These are phyloP conservation scores for Condylura cristata DNA, from an alignment of 2,113 vertebrate genomes.

Conservation along the genomic window DNA sequence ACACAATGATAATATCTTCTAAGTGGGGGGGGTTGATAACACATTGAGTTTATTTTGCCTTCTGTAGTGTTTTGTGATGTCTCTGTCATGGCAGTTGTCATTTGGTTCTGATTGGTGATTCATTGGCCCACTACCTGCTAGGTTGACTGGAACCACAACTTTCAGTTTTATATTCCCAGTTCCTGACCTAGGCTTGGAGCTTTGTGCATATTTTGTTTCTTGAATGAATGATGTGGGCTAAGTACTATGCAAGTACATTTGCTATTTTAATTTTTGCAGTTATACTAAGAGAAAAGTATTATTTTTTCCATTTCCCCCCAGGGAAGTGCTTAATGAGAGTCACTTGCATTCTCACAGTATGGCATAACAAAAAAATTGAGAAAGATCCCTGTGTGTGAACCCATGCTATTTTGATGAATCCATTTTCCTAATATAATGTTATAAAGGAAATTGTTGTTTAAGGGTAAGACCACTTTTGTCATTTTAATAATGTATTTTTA, in stretches of 20 bases:
- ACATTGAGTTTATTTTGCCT: background rate
- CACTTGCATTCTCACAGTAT: background rate
- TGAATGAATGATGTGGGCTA: background rate
- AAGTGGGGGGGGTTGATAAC: background rate
- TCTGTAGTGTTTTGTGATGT: background rate
- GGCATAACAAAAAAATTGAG: background rate
- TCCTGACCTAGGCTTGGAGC: background rate
- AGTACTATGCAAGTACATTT: background rate
- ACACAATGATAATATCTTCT: background rate
- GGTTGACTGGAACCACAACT: background rate
- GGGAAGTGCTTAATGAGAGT: slow-evolving; percentile 1
- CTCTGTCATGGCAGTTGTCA: background rate
- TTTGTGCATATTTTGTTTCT: background rate
- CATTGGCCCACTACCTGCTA: background rate
- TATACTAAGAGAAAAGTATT: slow-evolving; percentile 1
- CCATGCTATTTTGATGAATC: background rate
- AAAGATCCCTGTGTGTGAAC: background rate
- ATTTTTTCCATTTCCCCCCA: slow-evolving; percentile 14
- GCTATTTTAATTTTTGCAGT: slow-evolving; percentile 21
- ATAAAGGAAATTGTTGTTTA: slow-evolving; percentile 29
- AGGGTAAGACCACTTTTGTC: background rate
- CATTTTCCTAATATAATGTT: background rate
- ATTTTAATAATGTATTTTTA: slow-evolving; percentile 2
- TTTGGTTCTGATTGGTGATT: background rate
- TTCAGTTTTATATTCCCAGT: background rate